phyloP scores from a whole-genome alignment of 2,888 invertebrate genomes.

The Mythimna lalbum region DNA sequence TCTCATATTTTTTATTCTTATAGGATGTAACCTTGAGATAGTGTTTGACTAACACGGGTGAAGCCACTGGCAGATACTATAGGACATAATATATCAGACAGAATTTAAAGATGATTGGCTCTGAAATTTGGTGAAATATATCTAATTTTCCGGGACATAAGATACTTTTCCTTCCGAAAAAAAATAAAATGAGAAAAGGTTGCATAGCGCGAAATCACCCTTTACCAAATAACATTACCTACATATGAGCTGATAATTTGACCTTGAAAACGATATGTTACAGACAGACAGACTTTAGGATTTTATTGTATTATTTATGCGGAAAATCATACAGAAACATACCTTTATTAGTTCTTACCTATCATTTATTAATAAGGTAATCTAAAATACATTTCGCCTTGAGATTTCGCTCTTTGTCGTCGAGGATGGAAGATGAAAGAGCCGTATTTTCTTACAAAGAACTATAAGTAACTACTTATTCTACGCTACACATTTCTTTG shows the following conservation, averaged over 20 bases:
- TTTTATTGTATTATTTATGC: background rate
- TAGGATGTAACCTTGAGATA: too few relatives aligned
- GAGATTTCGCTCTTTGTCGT: slow-evolving; percentile 31
- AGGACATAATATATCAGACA: background rate
- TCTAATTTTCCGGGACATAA: slow-evolving; percentile 21
- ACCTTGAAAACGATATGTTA: background rate
- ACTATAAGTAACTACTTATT: background rate
- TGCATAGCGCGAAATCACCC: background rate
- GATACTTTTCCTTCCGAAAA: slow-evolving; percentile 7
- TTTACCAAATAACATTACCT: slow-evolving; percentile 11
- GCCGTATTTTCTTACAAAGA: slow-evolving; percentile 30
- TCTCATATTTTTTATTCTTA: too few relatives aligned
- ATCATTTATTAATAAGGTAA: slow-evolving; percentile 1
- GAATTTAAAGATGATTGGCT: background rate
- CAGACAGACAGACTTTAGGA: background rate
- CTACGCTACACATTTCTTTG: slow-evolving; percentile 15
- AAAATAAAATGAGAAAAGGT: slow-evolving; percentile 14
- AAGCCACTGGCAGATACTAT: too few relatives aligned
- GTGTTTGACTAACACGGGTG: too few relatives aligned
- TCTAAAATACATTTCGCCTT: slow-evolving; percentile 25
- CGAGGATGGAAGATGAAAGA: slow-evolving; percentile 36
- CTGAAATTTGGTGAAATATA: background rate
- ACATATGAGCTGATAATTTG: background rate
- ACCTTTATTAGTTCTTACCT: background rate
- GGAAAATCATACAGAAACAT: background rate